Percentiles rank a stretch among this genome's conserved stretches.
These are phyloP conservation scores for Pentamera pediparva DNA, from an alignment of 53 echinoderm and acorn worm species.

Conservation along the genomic window DNA sequence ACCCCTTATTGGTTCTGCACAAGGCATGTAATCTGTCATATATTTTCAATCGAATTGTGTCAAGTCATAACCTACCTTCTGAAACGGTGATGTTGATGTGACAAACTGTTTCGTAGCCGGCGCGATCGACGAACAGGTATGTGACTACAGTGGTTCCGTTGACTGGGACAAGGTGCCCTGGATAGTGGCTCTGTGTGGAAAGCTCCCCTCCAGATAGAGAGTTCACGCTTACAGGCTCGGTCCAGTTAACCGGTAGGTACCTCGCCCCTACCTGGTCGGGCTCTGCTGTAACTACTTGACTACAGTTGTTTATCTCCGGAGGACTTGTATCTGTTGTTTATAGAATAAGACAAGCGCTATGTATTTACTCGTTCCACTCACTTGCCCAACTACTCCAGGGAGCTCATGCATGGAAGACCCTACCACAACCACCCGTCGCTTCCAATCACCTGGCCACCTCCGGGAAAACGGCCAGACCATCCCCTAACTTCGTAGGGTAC, in stretches of 20 bases:
- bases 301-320: neutral
- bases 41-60: neutral
- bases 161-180: neutral
- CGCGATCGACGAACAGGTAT: conserved; percentile 6
- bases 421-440: no score
- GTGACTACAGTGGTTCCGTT: neutral
- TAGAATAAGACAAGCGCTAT: neutral
- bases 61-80: neutral
- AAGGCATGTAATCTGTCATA: no score
- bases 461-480: no score
- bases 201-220: conserved; percentile 1
- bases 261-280: neutral
- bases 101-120: neutral
- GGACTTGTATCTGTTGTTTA: neutral
- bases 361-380: no score
- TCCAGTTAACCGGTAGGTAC: conserved; percentile 5
- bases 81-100: neutral
- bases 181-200: neutral
- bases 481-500: no score
- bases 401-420: no score
- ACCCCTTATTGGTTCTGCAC: no score
- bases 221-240: conserved; percentile 2
- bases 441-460: neutral
- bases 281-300: neutral
- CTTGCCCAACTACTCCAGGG: no score